These are phyloP conservation scores for Poecilia velifera DNA, from an alignment of 2,797 vertebrate genomes.

Conservation along the genomic window DNA sequence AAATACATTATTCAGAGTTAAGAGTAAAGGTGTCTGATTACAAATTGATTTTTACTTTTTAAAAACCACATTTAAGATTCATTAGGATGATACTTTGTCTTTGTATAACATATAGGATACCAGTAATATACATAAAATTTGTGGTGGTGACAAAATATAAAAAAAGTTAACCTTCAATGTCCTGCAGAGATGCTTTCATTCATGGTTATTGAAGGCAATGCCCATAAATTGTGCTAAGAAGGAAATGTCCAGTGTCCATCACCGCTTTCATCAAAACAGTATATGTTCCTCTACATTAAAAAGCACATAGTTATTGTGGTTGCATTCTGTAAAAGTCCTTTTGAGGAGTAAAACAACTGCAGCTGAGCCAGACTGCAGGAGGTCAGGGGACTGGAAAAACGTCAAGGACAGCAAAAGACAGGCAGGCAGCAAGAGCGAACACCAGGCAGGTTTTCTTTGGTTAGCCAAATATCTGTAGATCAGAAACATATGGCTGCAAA, in stretches of 20 bases:
- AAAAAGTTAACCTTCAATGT: background rate
- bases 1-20: background rate
- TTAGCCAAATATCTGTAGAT: constrained; percentile 3
- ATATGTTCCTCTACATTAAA: background rate
- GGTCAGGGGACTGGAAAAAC: background rate
- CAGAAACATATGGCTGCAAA: constrained; percentile 16
- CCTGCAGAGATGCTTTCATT: constrained; percentile 25
- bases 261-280: background rate
- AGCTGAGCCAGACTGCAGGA: background rate
- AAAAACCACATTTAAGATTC: background rate
- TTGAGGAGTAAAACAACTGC: background rate
- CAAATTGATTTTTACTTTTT: background rate
- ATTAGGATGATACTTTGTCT: background rate
- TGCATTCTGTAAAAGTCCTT: background rate
- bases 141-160: background rate
- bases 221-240: constrained; percentile 15
- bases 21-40: background rate
- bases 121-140: background rate
- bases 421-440: background rate
- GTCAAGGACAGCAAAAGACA: background rate
- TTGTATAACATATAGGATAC: background rate
- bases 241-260: constrained; percentile 20
- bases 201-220: constrained; percentile 11
- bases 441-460: constrained; percentile 1
- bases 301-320: background rate